Conservation (phyloP, 2,113 vertebrate species). For the Eptesicus fuscus region DNA sequence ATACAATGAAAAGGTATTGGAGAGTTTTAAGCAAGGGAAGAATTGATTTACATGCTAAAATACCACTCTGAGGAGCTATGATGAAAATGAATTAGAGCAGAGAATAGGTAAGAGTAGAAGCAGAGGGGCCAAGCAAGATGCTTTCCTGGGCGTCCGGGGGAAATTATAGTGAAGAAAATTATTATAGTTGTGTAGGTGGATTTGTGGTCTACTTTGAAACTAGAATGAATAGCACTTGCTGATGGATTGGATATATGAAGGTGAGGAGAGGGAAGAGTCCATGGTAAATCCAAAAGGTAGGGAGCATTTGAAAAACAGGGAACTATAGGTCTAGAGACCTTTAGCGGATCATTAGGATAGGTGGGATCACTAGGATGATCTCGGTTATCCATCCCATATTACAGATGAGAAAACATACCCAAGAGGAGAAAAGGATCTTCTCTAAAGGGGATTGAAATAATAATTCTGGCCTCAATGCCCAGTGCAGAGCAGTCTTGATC, state of each 20-base stretch:
- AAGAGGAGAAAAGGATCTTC: not conserved
- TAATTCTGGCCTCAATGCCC: not conserved
- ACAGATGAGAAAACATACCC: not conserved
- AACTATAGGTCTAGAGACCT: not conserved
- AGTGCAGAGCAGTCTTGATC: not conserved
- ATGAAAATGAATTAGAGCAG: constrained; percentile 17
- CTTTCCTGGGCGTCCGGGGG: not conserved
- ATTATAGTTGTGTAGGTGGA: not conserved
- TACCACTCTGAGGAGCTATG: not conserved
- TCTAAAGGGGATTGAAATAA: not conserved
- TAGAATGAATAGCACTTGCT: not conserved
- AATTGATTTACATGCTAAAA: constrained; percentile 38
- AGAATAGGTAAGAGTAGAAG: not conserved
- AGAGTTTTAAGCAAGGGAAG: not conserved
- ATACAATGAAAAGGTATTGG: not conserved
- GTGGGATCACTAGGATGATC: not conserved
- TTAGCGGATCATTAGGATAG: not conserved
- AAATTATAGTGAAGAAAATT: not conserved
- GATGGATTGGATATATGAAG: not conserved
- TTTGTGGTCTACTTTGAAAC: not conserved
- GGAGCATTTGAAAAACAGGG: not conserved
- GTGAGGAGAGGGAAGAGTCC: not conserved
- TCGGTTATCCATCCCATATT: not conserved
- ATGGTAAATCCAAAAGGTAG: not conserved
- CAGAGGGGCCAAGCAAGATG: not conserved